Evolutionary conservation across 1,140 invertebrate genomes (phyloP), one percentile per base, ranked within the genome.

Genomic region (Nylanderia fulva): DNA sequence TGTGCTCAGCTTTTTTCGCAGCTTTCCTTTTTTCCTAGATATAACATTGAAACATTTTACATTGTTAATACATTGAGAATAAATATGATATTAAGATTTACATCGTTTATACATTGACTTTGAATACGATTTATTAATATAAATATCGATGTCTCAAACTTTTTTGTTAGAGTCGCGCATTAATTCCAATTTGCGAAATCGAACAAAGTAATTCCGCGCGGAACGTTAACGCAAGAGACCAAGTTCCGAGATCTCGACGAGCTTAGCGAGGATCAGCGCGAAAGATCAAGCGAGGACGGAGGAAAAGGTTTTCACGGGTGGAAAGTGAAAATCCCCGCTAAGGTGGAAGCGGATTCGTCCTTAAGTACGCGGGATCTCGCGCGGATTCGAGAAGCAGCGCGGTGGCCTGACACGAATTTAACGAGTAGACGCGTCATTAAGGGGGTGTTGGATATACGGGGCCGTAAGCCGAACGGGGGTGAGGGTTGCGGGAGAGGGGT

Each of bases 371-470:
- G n/a, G 68, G 84, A 71, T 86, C 74, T 86, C 42, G 71, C 66
- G 15, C 45, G 66, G 86, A 86, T 88, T 80, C 86, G 54, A 48
- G 74, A 48, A 85, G 68, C 58, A 58, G 87, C 90, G 48, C 87
- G 77, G 66, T 82, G 63, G 80, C 69, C 85, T 87, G 91, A 92
- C 91, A 93, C 91, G 93, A 93, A 92, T 94, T 94, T 94, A 94
- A 94, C 92, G 93, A 94, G 91, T 90, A 90, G 90, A 91, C 90
- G 91, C 89, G 90, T 93, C 92, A 93, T 92, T 93, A 93, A 92
- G 85, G 86, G 85, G 84, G 86, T 56, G 76, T 60, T 29, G 52
- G 69, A 74, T 87, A 48, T 48, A 58, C 61, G 76, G 85, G 76
- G 80, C 74, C 76, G 54, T 79, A 80, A 85, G 83, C 58, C 72